Evolutionary conservation across 2,888 invertebrate species (phyloP).

Genomic region (Noctuana brunneofusca): DNA sequence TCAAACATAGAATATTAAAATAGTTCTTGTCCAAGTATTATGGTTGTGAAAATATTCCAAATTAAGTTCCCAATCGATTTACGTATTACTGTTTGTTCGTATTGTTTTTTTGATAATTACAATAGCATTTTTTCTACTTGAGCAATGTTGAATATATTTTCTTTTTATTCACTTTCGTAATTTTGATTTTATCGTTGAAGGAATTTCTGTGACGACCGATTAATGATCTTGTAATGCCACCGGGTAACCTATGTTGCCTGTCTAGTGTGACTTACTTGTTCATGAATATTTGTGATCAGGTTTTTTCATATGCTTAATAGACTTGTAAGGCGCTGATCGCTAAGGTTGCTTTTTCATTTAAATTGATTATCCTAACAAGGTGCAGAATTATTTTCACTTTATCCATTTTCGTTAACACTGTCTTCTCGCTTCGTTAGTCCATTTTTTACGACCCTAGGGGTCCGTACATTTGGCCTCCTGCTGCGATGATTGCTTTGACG

Average conservation of each 20-base stretch:
- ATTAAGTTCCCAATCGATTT: too few species aligned
- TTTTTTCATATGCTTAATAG: slow-evolving; percentile 14
- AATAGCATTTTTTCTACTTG: neutral
- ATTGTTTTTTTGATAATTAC: too few species aligned
- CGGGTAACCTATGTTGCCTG: neutral
- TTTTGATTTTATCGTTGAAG: neutral
- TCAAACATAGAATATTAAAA: neutral
- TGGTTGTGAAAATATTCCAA: too few species aligned
- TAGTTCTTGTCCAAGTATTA: too few species aligned
- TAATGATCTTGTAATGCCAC: slow-evolving; percentile 5
- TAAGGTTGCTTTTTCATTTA: slow-evolving; percentile 17
- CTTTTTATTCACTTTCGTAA: neutral
- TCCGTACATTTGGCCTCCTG: slow-evolving; percentile 40
- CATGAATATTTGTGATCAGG: neutral
- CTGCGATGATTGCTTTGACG: slow-evolving; percentile 45
- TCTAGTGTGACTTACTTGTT: neutral
- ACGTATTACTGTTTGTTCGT: too few species aligned
- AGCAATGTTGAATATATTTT: neutral
- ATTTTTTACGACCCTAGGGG: slow-evolving; percentile 38
- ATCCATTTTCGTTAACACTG: slow-evolving; percentile 31
- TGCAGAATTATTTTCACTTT: slow-evolving; percentile 15
- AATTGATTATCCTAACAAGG: slow-evolving; percentile 28
- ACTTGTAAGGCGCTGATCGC: neutral
- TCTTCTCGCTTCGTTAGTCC: slow-evolving; percentile 25
- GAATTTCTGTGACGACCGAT: slow-evolving; percentile 9